A percentile compares a stretch with the other conserved stretches of the same genome.
phyloP scores from a whole-genome alignment of 2,888 invertebrate genomes.

The Cheilosia impressa region DNA sequence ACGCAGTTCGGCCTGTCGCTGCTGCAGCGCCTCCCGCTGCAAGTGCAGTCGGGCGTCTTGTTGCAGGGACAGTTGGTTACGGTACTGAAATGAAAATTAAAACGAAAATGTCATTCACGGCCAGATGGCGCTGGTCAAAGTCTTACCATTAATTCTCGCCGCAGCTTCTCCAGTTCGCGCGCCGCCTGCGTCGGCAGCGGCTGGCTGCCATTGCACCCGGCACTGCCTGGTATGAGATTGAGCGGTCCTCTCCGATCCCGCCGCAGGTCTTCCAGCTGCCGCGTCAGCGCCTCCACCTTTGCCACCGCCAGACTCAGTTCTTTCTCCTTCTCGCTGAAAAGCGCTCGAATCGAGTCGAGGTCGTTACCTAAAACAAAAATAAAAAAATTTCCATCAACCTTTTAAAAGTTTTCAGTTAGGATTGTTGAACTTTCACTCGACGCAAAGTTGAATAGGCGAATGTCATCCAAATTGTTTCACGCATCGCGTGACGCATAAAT shows the following conservation, averaged over 20 bases:
- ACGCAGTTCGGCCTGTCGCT: slow-evolving; percentile 95
- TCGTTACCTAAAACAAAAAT: slow-evolving; percentile 89
- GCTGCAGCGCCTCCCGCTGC: slow-evolving; percentile 94
- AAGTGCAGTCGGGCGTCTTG: slow-evolving; percentile 95
- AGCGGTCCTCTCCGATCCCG: slow-evolving; percentile 87
- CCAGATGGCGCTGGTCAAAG: background rate
- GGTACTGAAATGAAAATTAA: slow-evolving; percentile 89
- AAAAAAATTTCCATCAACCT: background rate
- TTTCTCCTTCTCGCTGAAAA: slow-evolving; percentile 99
- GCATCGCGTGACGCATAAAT: slow-evolving; percentile 35
- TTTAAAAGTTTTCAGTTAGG: background rate
- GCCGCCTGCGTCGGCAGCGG: slow-evolving; percentile 89
- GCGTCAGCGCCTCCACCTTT: slow-evolving; percentile 97
- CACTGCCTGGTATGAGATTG: slow-evolving; percentile 79
- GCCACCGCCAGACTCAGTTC: slow-evolving; percentile 98
- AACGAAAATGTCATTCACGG: background rate
- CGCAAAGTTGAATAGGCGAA: slow-evolving; percentile 19
- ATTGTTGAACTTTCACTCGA: slow-evolving; percentile 12
- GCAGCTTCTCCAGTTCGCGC: slow-evolving; percentile 95
- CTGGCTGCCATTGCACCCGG: slow-evolving; percentile 81
- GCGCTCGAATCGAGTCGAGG: slow-evolving; percentile 96
- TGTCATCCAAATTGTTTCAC: slow-evolving; percentile 35
- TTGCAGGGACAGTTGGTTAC: slow-evolving; percentile 97
- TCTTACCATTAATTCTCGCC: slow-evolving; percentile 95
- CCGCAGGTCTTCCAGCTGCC: slow-evolving; percentile 96